Conservation (phyloP, 1,140 invertebrate genomes). For the Hycleus phaleratus region DNA sequence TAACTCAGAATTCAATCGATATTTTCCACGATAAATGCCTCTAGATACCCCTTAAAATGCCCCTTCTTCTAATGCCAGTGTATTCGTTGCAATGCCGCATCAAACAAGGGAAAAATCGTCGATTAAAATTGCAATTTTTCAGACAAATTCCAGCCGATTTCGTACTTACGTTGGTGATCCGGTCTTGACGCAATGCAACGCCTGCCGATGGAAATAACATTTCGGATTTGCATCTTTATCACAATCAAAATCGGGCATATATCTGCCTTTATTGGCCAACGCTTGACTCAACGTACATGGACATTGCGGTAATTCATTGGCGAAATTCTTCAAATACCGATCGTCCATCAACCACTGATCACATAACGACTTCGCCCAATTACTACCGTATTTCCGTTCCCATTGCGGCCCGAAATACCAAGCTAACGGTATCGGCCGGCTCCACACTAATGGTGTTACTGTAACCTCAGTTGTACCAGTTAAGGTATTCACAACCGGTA, state of each 20-base stretch:
- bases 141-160: not conserved
- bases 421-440: slow-evolving; percentile 78
- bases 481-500: slow-evolving; percentile 45
- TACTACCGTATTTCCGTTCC: slow-evolving; percentile 63
- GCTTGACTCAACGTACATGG: slow-evolving; percentile 90
- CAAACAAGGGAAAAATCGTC: no score
- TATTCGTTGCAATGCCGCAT: not conserved
- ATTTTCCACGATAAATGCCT: no score
- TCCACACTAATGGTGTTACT: slow-evolving; percentile 79
- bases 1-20: no score
- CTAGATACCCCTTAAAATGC: no score
- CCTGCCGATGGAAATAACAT: slow-evolving; percentile 81
- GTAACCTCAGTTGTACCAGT: slow-evolving; percentile 46
- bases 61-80: no score
- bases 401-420: slow-evolving; percentile 91
- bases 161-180: slow-evolving; percentile 76
- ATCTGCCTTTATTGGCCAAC: slow-evolving; percentile 83
- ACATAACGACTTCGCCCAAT: slow-evolving; percentile 76
- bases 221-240: slow-evolving; percentile 85
- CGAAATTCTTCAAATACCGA: slow-evolving; percentile 79
- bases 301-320: slow-evolving; percentile 75
- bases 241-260: slow-evolving; percentile 83
- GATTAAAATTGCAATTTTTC: no score
- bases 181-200: slow-evolving; percentile 86
- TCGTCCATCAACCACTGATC: slow-evolving; percentile 84